These are phyloP conservation scores for Calidris pygmaea DNA, from an alignment of 2,113 vertebrate species.

Conservation along the genomic window DNA sequence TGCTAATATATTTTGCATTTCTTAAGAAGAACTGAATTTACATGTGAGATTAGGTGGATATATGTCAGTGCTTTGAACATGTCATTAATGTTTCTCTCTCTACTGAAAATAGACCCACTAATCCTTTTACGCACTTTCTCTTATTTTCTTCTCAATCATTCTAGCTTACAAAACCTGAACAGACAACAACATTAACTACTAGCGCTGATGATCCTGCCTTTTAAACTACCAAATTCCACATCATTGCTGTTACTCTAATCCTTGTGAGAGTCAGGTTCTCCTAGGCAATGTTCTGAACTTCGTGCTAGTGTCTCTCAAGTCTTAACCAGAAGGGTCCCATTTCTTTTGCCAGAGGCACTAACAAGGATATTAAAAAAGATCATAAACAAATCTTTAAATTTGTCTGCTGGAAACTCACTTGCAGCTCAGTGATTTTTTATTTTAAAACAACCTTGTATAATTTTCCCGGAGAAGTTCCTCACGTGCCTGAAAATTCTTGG, in stretches of 20 bases:
- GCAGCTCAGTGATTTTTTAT: not conserved
- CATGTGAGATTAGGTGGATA: not conserved
- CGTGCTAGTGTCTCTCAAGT: not conserved
- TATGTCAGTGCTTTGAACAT: not conserved
- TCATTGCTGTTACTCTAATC: not conserved
- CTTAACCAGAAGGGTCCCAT: not conserved
- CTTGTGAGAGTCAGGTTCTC: not conserved
- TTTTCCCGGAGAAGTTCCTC: not conserved
- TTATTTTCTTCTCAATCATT: not conserved
- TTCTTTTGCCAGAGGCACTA: not conserved
- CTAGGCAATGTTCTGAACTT: not conserved
- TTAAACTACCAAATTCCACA: not conserved
- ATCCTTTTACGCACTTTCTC: not conserved
- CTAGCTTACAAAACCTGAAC: not conserved
- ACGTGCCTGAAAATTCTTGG: not conserved
- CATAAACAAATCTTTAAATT: not conserved
- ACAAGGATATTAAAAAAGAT: not conserved
- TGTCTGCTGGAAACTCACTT: not conserved
- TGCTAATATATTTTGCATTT: not conserved
- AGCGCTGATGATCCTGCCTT: not conserved
- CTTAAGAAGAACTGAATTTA: rapidly evolving
- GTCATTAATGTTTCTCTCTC: not conserved
- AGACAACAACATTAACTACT: not conserved
- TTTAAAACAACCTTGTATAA: not conserved
- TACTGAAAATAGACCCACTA: not conserved